A percentile compares a stretch with the other conserved stretches of the same genome.
phyloP scores from a whole-genome alignment of 2,888 invertebrate species.

The Noctua pronuba region DNA sequence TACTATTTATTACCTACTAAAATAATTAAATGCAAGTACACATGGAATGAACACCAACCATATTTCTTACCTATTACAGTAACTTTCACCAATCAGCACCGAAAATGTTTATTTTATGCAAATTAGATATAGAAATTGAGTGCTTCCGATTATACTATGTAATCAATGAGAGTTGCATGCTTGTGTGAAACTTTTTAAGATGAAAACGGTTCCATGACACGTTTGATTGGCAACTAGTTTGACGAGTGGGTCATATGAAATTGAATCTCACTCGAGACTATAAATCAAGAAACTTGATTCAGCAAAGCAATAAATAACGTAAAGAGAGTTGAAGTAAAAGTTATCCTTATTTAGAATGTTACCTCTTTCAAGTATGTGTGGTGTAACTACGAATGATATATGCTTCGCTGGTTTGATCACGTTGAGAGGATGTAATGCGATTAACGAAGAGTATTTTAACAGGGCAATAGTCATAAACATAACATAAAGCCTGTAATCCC shows the following conservation, averaged over 20 bases:
- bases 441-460: neutral
- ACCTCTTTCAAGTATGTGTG: neutral
- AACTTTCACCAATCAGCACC: slow-evolving; percentile 62
- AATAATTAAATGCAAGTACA: slow-evolving; percentile 1
- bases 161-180: slow-evolving; percentile 38
- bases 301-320: slow-evolving; percentile 38
- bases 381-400: neutral
- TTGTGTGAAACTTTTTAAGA: slow-evolving; percentile 38
- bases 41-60: slow-evolving; percentile 2
- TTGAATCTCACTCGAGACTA: slow-evolving; percentile 21
- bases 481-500: neutral
- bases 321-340: slow-evolving; percentile 58
- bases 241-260: slow-evolving; percentile 21
- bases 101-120: slow-evolving; percentile 67
- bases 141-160: slow-evolving; percentile 37
- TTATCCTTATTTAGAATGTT: slow-evolving; percentile 15
- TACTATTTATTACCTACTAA: neutral
- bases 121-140: slow-evolving; percentile 64
- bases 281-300: slow-evolving; percentile 50
- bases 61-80: slow-evolving; percentile 27
- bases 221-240: slow-evolving; percentile 43
- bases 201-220: slow-evolving; percentile 13
- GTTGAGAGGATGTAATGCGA: neutral
- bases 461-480: neutral
- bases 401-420: neutral